Evolutionary conservation across 2,888 invertebrate genomes (phyloP), one percentile per base, ranked within the genome.

Genomic region (Plagodis dolabraria): DNA sequence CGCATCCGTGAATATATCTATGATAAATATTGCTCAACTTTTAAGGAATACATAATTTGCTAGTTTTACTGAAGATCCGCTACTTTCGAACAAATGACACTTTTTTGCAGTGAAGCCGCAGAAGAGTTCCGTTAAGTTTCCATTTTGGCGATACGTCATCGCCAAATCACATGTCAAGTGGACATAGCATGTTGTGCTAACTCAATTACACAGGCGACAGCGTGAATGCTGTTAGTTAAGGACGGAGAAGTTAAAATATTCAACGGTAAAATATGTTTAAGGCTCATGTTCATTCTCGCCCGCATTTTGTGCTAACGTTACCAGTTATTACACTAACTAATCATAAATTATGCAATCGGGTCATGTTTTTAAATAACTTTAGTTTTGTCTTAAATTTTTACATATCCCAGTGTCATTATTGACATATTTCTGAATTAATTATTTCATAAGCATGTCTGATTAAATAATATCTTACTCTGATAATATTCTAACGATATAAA

Each of bases 111-210:
- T 45, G 54, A 54, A 60, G 55, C 60, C 60, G 38, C 60, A 55
- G 40, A 54, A 42, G n/a, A 59, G 60, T 60, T 60, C 60, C 60
- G 60, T 60, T 60, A 60, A 48, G 55, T 55, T 47, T 60, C 60
- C 55, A 55, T 60, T 54, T 60, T 52, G 47, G 55, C 38, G 38
- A 35, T 55, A 60, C 60, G 60, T 60, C 60, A 60, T 60, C 55
- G 44, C 11, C 55, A 60, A 60, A 55, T 60, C 60, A 60, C 60
- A 60, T 55, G 60, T 60, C 60, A 55, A 60, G 60, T 55, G 55
- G 55, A 55, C 60, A 60, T 55, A 51, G 54, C 60, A 55, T 60
- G 59, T 54, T 59, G 53, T 59, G 60, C 60, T 60, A 60, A 60
- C 60, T 60, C 60, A 60, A 60, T 60, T 55, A 60, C 52, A 47